These are phyloP conservation scores for Capromys pilorides DNA, from an alignment of 2,797 vertebrate genomes.

Conservation along the genomic window DNA sequence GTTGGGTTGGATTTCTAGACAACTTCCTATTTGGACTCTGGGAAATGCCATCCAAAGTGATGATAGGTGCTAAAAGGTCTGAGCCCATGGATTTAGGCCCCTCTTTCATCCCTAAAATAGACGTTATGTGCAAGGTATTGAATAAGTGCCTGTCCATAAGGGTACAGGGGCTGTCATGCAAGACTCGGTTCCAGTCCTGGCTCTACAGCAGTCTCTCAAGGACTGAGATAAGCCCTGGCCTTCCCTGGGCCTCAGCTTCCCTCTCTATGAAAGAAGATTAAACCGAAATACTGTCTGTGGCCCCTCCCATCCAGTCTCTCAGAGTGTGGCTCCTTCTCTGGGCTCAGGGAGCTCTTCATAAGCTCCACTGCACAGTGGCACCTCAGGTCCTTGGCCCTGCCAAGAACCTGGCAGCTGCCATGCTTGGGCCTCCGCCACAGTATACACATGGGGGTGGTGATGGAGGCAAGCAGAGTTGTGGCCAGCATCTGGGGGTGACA, in stretches of 20 bases:
- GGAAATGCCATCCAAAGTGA: background rate
- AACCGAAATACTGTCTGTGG: background rate
- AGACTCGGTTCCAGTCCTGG: background rate
- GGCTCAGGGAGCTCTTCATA: background rate
- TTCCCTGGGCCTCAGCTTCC: conserved; percentile 45
- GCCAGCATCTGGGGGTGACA: background rate
- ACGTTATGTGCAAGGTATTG: background rate
- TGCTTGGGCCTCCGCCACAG: background rate
- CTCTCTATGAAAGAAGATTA: conserved; percentile 4
- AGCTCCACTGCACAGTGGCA: background rate
- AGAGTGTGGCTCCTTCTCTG: background rate
- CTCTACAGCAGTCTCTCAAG: background rate
- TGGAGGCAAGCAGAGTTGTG: background rate
- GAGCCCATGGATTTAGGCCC: background rate
- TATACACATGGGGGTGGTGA: background rate
- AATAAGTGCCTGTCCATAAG: background rate
- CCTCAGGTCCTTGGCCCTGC: background rate
- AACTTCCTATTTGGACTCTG: conserved; percentile 15
- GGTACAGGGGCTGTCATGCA: background rate
- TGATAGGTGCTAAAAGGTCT: background rate
- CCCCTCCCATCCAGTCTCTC: background rate
- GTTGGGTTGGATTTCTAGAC: background rate
- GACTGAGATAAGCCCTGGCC: background rate
- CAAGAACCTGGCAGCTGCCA: conserved; percentile 1
- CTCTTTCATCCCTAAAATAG: background rate